Conservation (phyloP, 2,888 invertebrate species). For the Diploptera punctata region DNA sequence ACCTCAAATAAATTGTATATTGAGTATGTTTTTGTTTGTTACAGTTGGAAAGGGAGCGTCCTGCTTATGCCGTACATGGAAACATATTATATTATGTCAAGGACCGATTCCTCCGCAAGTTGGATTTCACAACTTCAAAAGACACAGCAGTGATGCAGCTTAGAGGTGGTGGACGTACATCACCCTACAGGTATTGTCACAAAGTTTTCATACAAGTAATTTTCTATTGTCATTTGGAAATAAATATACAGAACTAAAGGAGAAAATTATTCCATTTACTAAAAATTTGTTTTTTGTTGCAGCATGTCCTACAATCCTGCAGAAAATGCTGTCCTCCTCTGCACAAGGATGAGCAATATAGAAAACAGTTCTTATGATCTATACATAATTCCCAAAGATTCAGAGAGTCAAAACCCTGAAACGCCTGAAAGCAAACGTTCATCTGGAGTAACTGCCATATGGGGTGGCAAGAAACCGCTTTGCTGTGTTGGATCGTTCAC, state of each 20-base stretch:
- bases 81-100: constrained; percentile 96
- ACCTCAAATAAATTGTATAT: too few relatives aligned
- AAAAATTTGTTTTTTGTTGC: too few relatives aligned
- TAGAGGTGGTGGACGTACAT: constrained; percentile 77
- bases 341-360: constrained; percentile 77
- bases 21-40: constrained; percentile 54
- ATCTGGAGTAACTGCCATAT: constrained; percentile 89
- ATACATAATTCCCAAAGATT: constrained; percentile 83
- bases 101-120: constrained; percentile 85
- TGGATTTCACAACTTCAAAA: constrained; percentile 93
- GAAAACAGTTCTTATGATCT: constrained; percentile 96
- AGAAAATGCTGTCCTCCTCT: constrained; percentile 91
- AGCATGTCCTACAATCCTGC: constrained; percentile 98
- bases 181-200: constrained; percentile 68
- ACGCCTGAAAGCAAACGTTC: constrained; percentile 80
- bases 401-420: constrained; percentile 57
- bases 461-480: constrained; percentile 98
- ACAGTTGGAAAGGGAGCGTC: constrained; percentile 92
- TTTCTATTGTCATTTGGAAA: too few relatives aligned
- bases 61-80: constrained; percentile 93
- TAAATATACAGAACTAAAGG: too few relatives aligned
- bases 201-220: too few relatives aligned
- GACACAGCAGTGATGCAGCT: constrained; percentile 94
- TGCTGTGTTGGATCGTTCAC: constrained; percentile 93
- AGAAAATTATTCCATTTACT: too few relatives aligned